Percentiles rank a stretch among this genome's conserved stretches.
Evolutionary conservation across 1,140 invertebrate species (phyloP).

Genomic region (Zaprionus camerounensis): DNA sequence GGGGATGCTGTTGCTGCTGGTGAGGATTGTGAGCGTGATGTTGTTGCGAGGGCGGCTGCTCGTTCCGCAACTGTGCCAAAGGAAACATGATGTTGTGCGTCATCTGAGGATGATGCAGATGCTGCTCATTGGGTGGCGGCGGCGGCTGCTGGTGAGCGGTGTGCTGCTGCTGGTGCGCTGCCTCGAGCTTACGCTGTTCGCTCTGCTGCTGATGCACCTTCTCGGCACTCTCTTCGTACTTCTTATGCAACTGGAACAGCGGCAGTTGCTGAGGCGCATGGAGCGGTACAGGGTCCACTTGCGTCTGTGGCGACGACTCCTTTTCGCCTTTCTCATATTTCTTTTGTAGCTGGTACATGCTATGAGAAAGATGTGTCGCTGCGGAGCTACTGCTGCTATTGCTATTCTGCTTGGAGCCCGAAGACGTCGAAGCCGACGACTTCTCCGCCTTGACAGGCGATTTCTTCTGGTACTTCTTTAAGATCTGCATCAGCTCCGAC

Average conservation of each 20-base stretch:
- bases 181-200: slow-evolving; percentile 74
- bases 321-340: slow-evolving; percentile 81
- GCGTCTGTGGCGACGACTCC: slow-evolving; percentile 74
- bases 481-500: slow-evolving; percentile 79
- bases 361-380: slow-evolving; percentile 66
- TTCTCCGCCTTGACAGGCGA: slow-evolving; percentile 75
- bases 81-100: slow-evolving; percentile 82
- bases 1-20: slow-evolving; percentile 66
- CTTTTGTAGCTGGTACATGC: slow-evolving; percentile 81
- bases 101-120: slow-evolving; percentile 80
- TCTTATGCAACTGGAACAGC: slow-evolving; percentile 77
- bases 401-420: slow-evolving; percentile 60
- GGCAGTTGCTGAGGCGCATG: slow-evolving; percentile 75
- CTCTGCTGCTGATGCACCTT: slow-evolving; percentile 73
- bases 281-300: slow-evolving; percentile 71
- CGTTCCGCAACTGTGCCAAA: slow-evolving; percentile 72
- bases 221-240: slow-evolving; percentile 74
- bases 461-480: slow-evolving; percentile 82
- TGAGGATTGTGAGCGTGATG: slow-evolving; percentile 75
- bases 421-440: slow-evolving; percentile 56
- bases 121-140: slow-evolving; percentile 76
- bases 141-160: slow-evolving; percentile 77
- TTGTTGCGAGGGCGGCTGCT: slow-evolving; percentile 63
- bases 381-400: slow-evolving; percentile 57
- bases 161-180: slow-evolving; percentile 68